Base-by-base conservation (phyloP, 2,888 invertebrate genomes). In the Lypha dubia region DNA sequence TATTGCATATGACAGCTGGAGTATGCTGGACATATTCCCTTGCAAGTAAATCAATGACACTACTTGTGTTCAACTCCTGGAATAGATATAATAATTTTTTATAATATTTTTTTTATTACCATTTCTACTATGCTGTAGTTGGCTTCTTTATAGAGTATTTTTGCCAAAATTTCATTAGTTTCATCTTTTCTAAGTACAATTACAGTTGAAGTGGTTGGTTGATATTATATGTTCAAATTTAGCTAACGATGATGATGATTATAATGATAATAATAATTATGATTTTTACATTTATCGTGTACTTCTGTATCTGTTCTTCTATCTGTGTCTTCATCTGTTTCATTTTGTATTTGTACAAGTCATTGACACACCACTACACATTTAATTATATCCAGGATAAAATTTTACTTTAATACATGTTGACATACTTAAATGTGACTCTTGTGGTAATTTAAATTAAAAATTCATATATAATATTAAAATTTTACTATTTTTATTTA, bases 121-220 rank as follows among this genome's bases (percentile, higher is more conserved):
- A 24, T 49, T 24, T 44, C 17, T 15, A 24, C 3, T 5, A n/a
- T 17, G 15, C 15, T 67, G 17, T 58, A 60, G n/a, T 62, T 53
- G 15, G 35, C 24, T 22, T 17, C 2, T 9, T 1, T 79, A 22
- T 1, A 28, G 49, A 41, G 3, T 28, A 4, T 68, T 70, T 79
- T 71, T 79, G 70, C 44, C 79, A 79, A 83, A 75, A 75, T 79
- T 75, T 75, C 56, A 79, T 75, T 75, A 65, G n/a, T 41, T 68
- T 74, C 24, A 49, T 71, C 20, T 35, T 49, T 74, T 67, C 22
- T 28, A 67, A 73, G 22, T 53, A 58, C n/a, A 63, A 58, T 73
- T 73, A 58, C 56, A 38, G 24, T 35, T 67, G 28, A 38, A 65
- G 46, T 65, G 44, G 22, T 60, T 35, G 17, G 24, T 60, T 35